Base-by-base conservation (phyloP, 2,113 vertebrate species). In the Solea senegalensis region DNA sequence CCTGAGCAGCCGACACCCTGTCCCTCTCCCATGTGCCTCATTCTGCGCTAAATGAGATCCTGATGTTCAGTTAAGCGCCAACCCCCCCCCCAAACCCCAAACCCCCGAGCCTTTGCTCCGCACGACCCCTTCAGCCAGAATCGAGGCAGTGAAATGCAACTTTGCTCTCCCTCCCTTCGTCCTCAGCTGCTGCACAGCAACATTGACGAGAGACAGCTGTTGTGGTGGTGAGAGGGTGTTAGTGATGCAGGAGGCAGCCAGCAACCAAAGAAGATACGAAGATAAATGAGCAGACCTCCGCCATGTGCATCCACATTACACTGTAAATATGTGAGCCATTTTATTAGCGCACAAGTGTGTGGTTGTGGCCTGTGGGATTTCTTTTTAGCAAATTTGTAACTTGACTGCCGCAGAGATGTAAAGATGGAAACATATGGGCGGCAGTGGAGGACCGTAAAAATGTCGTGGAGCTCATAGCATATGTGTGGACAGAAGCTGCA, bases 41-140 rank as follows among this genome's bases (percentile, higher is more conserved):
- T 55, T 60, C 57, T 67, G 76, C 67, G 80, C 74, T 78, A 84
- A 92, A 93, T 92, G 70, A 62, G 82, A 91, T 91, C 90, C 93
- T 90, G 88, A 93, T 92, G 90, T 91, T 88, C 72, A 55, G 46
- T 71, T 64, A 55, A 73, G 34, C 34, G 12, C 76, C 65, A 53
- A 57, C 3, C 64, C 63, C 46, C 63, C 46, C 51, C 41, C 26
- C 10, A 39, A 45, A 27, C 50, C 50, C 44, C 27, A 41, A 11
- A 13, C 58, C 61, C 59, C 53, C 58, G 5, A 4, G 50, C 34
- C 50, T 41, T 45, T 10, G 2, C 51, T 34, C 53, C 41, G 3
- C 13, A 15, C 10, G 0, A 13, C 68, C 65, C 56, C 48, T 21
- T 70, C 56, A 21, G 61, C 66, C 69, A 83, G 72, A 78, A 83